Evolutionary conservation across 92 coral and sea anemone genomes (phyloP), one percentile per base, ranked within the genome.

Genomic region (Ricordea florida): DNA sequence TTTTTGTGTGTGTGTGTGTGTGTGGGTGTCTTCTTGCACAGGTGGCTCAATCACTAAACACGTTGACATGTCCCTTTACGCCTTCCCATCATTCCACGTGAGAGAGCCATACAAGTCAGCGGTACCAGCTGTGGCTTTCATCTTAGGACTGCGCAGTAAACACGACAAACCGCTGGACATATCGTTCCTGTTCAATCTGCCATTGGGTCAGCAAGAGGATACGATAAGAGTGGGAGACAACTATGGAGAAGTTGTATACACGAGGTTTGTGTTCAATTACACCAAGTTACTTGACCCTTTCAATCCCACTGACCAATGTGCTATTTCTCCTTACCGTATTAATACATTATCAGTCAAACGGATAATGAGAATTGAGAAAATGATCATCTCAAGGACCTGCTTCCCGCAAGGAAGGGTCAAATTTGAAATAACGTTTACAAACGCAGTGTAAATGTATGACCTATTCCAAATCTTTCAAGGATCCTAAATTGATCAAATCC

Each of bases 91-190:
- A 21, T 87, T 87, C 78, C 97, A 91, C 25, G 80, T 85, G 72
- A 87, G 97, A 36, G 81, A 91, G 25, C 84, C 93, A 21, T 74
- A 62, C 67, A 69, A 69, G 52, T 91, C 97, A 14, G 87, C 97
- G 33, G 84, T 85, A 5, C 97, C 97, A 1, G 90, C 97, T 13
- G 93, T 91, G 13, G 90, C 97, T n/a, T 91, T 91, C 32, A 91
- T 90, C 42, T 51, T 91, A 59, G 79, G 83, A 35, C 13, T 91
- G 44, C 87, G 66, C 23, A 91, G 84, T 67, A 83, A 70, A 17
- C 67, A 70, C 32, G 85, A 82, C 24, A 65, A 79, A 50, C 69
- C 45, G 7, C 60, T 75, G 29, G 69, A 90, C 27, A 74, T 79
- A 7, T 79, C 97, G 10, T 91, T 91, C 36, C 43, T 91, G 88